phyloP scores from a whole-genome alignment of 2,113 vertebrate species.

The Caracal caracal region DNA sequence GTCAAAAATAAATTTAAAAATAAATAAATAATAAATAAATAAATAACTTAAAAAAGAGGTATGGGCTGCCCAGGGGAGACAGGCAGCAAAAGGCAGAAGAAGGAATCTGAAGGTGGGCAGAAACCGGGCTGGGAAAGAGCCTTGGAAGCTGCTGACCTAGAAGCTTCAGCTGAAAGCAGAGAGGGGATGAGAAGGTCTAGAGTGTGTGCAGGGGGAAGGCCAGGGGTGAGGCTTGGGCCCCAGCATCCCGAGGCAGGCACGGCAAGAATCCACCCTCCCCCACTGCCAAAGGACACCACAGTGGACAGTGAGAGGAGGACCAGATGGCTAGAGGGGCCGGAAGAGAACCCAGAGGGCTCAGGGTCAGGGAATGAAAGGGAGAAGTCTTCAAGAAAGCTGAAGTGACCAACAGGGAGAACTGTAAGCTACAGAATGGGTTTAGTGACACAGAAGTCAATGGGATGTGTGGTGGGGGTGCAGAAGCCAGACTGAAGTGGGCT shows the following conservation, averaged over 20 bases:
- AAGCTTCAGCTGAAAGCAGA: background rate
- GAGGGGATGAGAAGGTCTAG: background rate
- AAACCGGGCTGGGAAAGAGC: background rate
- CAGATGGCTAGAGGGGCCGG: background rate
- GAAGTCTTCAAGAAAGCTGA: background rate
- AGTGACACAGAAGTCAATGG: background rate
- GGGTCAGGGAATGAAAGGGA: background rate
- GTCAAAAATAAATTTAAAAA: too few species aligned
- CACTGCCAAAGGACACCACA: background rate
- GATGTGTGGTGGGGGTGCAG: background rate
- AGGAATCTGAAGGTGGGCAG: background rate
- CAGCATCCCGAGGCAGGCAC: background rate
- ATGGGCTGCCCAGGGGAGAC: background rate
- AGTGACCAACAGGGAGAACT: background rate
- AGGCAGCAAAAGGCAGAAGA: background rate
- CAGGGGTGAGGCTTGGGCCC: background rate
- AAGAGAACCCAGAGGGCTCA: background rate
- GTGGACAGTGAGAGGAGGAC: background rate
- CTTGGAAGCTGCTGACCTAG: background rate
- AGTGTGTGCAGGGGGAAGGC: background rate
- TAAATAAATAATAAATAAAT: too few species aligned
- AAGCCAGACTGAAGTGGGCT: background rate
- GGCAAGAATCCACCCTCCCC: background rate
- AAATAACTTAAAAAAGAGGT: background rate
- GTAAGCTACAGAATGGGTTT: background rate